Base-by-base conservation (phyloP, 2,888 invertebrate genomes). In the Boloria selene region DNA sequence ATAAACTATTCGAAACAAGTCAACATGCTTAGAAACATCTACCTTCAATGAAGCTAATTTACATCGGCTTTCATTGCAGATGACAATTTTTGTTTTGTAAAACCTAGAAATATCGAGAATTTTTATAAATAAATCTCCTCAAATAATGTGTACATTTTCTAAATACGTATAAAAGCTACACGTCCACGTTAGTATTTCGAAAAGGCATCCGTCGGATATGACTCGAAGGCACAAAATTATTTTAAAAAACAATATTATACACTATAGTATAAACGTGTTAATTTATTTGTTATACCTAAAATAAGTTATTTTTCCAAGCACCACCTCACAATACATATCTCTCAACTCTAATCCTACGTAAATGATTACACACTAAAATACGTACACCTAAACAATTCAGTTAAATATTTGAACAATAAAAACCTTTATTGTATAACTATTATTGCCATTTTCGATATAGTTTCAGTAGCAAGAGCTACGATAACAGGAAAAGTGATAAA, bases 151-250 rank as follows among this genome's bases (percentile, higher is more conserved):
- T 81, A 79, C 70, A 78, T 77, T 76, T 79, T 79, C 79, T 80
- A 83, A 79, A 83, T 83, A 86, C 83, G 85, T 90, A 88, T 84
- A 86, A 85, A 85, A 86, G 77, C 86, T 88, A 88, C 84, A 82
- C 83, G 81, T 84, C 85, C 82, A 85, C 81, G 64, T 62, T 61
- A 64, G 63, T 67, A 64, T 80, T 77, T 80, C 75, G 79, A 79
- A 83, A 90, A 90, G 90, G 89, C 90, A 87, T 84, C 81, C 84
- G 85, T 90, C 83, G 79, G 90, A 90, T 89, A 89, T 91, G 90
- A 90, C 87, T 86, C 79, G 83, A 91, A 92, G 91, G 91, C 91
- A 91, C 90, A 85, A 86, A 85, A 79, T 79, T 74, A 75, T 72
- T 71, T 72, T 74, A 69, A 82, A 80, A 84, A 79, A 79, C 79